Conservation (phyloP, 2,113 vertebrate species). For the Zosterops japonicus region DNA sequence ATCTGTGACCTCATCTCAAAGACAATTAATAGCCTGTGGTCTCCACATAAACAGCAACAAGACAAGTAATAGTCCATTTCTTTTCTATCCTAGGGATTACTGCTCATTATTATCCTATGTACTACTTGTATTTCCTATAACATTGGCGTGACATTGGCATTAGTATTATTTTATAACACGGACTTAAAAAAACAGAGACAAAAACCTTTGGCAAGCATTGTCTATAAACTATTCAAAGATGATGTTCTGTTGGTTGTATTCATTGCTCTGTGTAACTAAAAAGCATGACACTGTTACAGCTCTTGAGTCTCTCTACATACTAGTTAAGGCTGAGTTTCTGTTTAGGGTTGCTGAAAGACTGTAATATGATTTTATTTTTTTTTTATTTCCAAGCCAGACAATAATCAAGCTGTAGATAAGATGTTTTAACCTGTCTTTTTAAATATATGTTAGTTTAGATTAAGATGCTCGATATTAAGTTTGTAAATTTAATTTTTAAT, state of each 20-base stretch:
- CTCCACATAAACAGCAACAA: slow-evolving; percentile 82
- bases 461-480: slow-evolving; percentile 87
- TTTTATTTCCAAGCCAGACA: slow-evolving; percentile 65
- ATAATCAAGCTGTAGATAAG: slow-evolving; percentile 86
- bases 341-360: slow-evolving; percentile 81
- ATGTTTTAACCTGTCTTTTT: slow-evolving; percentile 87
- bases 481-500: slow-evolving; percentile 92
- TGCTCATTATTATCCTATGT: slow-evolving; percentile 73
- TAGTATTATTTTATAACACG: slow-evolving; percentile 80
- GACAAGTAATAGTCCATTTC: slow-evolving; percentile 88
- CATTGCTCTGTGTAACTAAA: slow-evolving; percentile 79
- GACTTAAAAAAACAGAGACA: slow-evolving; percentile 66
- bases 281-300: slow-evolving; percentile 83
- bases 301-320: slow-evolving; percentile 78
- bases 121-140: slow-evolving; percentile 78
- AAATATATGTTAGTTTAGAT: slow-evolving; percentile 87
- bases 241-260: slow-evolving; percentile 82
- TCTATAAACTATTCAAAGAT: slow-evolving; percentile 77
- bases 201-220: slow-evolving; percentile 73
- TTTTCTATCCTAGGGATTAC: slow-evolving; percentile 80
- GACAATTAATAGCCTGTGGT: slow-evolving; percentile 82
- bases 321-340: slow-evolving; percentile 76
- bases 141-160: slow-evolving; percentile 74
- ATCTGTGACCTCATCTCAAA: slow-evolving; percentile 84
- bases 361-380: slow-evolving; percentile 68